Evolutionary conservation across 2,113 vertebrate species (phyloP).

Genomic region (Notarius lentiginosus): DNA sequence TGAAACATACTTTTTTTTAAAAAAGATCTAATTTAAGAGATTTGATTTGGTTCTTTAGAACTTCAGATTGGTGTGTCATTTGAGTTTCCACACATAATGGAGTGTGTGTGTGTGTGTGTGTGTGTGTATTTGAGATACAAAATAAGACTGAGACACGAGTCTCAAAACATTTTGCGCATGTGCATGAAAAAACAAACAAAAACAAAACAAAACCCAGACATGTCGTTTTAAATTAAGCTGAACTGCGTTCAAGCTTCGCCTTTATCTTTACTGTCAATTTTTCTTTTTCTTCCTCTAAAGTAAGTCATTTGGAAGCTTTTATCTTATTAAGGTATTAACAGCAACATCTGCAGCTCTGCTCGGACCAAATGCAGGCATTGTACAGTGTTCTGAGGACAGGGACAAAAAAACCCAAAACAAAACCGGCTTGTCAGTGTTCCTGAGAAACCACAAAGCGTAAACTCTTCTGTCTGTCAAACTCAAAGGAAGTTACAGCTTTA

Average conservation of each 20-base stretch:
- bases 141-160: not conserved
- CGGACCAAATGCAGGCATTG: slow-evolving; percentile 47
- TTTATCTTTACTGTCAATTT: slow-evolving; percentile 44
- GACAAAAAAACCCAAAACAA: not conserved
- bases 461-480: not conserved
- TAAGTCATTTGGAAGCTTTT: slow-evolving; percentile 64
- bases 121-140: not conserved
- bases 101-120: not conserved
- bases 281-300: slow-evolving; percentile 43
- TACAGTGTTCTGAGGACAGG: slow-evolving; percentile 23
- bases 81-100: not conserved
- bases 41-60: not conserved
- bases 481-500: not conserved
- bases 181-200: not conserved
- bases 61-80: not conserved
- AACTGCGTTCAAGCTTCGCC: slow-evolving; percentile 26
- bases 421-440: not conserved
- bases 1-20: not conserved
- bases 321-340: slow-evolving; percentile 66
- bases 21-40: not conserved
- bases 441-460: not conserved
- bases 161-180: not conserved
- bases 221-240: not conserved
- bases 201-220: not conserved
- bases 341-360: slow-evolving; percentile 59